Evolutionary conservation across 2,888 invertebrate genomes (phyloP), one percentile per base, ranked within the genome.

Genomic region (Dynastes maya): DNA sequence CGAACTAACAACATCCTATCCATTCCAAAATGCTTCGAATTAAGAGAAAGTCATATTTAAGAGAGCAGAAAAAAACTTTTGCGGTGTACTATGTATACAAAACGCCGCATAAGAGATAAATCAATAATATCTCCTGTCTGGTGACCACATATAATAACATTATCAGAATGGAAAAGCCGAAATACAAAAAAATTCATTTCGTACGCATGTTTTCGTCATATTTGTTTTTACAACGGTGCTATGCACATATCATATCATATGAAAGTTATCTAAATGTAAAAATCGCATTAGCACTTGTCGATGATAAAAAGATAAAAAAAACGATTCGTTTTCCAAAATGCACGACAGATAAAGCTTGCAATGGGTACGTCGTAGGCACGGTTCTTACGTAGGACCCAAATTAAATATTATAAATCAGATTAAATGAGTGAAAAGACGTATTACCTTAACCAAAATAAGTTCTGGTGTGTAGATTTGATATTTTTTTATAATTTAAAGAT

Each of bases 391-490:
- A 45, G 45, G 1, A 45, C 11, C 13, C 55, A 55, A 8, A 16
- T 55, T 55, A 55, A 55, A 55, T n/a, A 16, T n/a, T 55, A 22
- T 55, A 55, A 55, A 55, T 55, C 55, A 55, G n/a, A 6, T 55
- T 55, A 55, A 55, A 55, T 55, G 55, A 55, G n/a, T 55, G 55
- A 55, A 55, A 22, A 55, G n/a, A n/a, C 16, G 55, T 55, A 55
- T 6, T 55, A 2, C 1, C 8, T 8, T 45, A 45, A 45, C 45
- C 9, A 45, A 45, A 45, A 8, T 45, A 45, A 11, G 45, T 45
- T n/a, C 1, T 55, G 1, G 6, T 13, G 2, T 13, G n/a, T n/a
- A 55, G 13, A n/a, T n/a, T 55, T 22, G 55, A 16, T 22, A 3
- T 22, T 11, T 11, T 53, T 53, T 53, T 53, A 53, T 53, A 9